phyloP scores from a whole-genome alignment of 2,888 invertebrate species.

The Conistra vaccinii region DNA sequence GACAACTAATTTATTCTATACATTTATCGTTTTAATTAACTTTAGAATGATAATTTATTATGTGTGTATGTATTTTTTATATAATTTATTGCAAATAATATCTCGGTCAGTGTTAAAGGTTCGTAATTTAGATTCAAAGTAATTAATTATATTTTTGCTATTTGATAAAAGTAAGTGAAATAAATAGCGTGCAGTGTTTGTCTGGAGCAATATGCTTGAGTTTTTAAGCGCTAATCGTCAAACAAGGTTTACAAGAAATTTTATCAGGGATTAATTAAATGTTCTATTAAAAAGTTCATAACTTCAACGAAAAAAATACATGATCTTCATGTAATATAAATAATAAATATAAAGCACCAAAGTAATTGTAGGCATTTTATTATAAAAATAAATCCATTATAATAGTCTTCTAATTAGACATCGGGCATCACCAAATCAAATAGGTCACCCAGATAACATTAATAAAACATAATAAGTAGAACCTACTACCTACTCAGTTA shows the following conservation, averaged over 20 bases:
- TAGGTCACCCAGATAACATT: slow-evolving; percentile 16
- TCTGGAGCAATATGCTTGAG: slow-evolving; percentile 23
- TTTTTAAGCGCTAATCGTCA: slow-evolving; percentile 44
- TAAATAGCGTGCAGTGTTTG: slow-evolving; percentile 52
- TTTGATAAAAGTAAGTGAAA: slow-evolving; percentile 61
- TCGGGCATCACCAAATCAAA: neutral
- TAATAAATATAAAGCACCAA: neutral
- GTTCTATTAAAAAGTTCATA: neutral
- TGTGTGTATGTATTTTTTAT: slow-evolving; percentile 66
- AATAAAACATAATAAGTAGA: neutral
- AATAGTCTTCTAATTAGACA: neutral
- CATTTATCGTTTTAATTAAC: slow-evolving; percentile 78
- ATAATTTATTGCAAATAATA: slow-evolving; percentile 75
- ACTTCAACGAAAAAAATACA: neutral
- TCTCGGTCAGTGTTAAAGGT: slow-evolving; percentile 68
- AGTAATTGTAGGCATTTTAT: neutral
- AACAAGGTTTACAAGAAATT: slow-evolving; percentile 27
- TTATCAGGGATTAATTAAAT: slow-evolving; percentile 36
- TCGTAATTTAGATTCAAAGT: slow-evolving; percentile 70
- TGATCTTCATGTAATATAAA: neutral
- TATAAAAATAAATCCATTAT: neutral
- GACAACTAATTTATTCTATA: slow-evolving; percentile 60
- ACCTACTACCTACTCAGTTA: neutral
- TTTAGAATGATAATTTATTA: slow-evolving; percentile 68
- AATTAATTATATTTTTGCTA: slow-evolving; percentile 73